These are phyloP conservation scores for Pristionchus japonicus DNA, from an alignment of 2,888 invertebrate genomes.

Conservation along the genomic window DNA sequence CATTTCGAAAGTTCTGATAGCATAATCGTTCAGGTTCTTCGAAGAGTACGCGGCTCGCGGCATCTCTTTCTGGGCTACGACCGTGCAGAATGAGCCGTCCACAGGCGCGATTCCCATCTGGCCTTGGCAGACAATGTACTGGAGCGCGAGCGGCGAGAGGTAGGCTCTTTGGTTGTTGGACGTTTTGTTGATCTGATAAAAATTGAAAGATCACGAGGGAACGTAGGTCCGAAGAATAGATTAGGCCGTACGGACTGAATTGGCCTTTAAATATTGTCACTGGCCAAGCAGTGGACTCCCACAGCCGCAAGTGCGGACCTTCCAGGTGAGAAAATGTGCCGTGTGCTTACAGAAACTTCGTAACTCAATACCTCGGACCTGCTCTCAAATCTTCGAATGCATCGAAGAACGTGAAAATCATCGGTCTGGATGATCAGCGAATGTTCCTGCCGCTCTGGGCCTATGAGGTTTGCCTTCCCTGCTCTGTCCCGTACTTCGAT, in stretches of 20 bases:
- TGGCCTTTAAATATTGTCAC: too few relatives aligned
- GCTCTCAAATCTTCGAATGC: neutral
- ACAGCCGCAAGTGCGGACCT: neutral
- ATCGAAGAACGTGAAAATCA: neutral
- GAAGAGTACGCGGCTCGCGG: slow-evolving; percentile 83
- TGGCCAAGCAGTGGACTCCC: too few relatives aligned
- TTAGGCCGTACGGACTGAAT: too few relatives aligned
- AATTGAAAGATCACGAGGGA: too few relatives aligned
- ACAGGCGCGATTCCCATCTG: slow-evolving; percentile 63
- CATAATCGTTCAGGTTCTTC: slow-evolving; percentile 81
- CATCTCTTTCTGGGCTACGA: slow-evolving; percentile 84
- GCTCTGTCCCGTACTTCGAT: too few relatives aligned
- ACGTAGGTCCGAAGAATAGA: too few relatives aligned
- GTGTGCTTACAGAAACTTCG: slow-evolving; percentile 20
- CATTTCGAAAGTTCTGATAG: neutral
- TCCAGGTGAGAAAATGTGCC: neutral
- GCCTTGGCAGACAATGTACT: neutral
- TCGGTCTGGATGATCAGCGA: slow-evolving; percentile 22
- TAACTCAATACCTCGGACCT: slow-evolving; percentile 9
- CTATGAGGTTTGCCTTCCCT: neutral
- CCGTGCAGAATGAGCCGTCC: slow-evolving; percentile 89
- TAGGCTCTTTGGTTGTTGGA: too few relatives aligned
- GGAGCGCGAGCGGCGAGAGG: neutral
- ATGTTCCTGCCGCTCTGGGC: neutral
- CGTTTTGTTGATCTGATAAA: too few relatives aligned